phyloP scores from a whole-genome alignment of 1,140 invertebrate genomes.

The Caenorhabditis remanei region DNA sequence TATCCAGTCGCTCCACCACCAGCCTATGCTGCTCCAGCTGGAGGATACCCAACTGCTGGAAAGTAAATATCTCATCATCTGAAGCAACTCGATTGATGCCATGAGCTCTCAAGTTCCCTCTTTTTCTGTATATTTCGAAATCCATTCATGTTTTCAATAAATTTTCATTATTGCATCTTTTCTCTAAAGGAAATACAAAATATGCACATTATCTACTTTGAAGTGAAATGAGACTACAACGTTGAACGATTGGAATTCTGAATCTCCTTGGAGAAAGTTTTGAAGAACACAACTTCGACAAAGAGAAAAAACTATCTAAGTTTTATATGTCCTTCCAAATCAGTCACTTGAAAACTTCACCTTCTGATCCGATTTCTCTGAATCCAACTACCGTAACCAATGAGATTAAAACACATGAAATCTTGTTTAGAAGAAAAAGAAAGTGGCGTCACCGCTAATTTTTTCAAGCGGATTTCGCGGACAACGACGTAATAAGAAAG shows the following conservation, averaged over 20 bases:
- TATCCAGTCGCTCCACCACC: conserved; percentile 45
- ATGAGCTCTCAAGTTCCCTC: conserved; percentile 36
- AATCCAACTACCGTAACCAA: conserved; percentile 14
- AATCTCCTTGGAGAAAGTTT: no score
- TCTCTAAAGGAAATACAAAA: no score
- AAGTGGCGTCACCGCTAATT: conserved; percentile 26
- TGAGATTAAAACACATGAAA: conserved; percentile 33
- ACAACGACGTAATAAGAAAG: conserved; percentile 28
- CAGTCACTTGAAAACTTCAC: no score
- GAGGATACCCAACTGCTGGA: conserved; percentile 43
- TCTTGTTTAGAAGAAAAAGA: conserved; percentile 15
- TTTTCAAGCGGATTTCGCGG: conserved; percentile 19
- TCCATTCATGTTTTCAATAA: conserved; percentile 32
- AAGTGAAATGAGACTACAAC: no score
- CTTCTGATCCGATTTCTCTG: no score
- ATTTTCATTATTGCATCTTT: background rate
- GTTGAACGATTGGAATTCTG: no score
- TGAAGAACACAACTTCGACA: no score
- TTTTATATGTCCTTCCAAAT: no score
- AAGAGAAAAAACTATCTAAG: no score
- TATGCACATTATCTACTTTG: no score
- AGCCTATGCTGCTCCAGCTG: conserved; percentile 18
- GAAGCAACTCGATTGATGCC: conserved; percentile 41
- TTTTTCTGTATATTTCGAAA: conserved; percentile 51
- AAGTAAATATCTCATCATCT: background rate